Base-by-base conservation (phyloP, 2,113 vertebrate genomes). In the Oreochromis spilurus region DNA sequence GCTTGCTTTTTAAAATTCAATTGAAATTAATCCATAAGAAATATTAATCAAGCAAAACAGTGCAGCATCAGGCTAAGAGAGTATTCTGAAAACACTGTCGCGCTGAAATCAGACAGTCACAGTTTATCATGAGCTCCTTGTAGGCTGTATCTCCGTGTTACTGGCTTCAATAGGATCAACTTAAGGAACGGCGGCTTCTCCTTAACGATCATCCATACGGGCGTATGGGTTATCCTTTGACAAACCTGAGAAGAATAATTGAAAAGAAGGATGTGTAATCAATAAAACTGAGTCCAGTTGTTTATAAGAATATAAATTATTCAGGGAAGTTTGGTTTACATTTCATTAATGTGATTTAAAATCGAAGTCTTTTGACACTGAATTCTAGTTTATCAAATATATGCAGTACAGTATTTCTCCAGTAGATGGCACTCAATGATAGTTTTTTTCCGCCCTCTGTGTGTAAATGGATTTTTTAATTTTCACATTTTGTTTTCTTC, bases 201-300 rank as follows among this genome's bases (percentile, higher is more conserved):
- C 86, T 87, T 87, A 95, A 48, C 85, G 90, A 16, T 94, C 87
- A 2, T 95, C 84, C 93, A 96, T 95, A 45, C 93, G 94, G 26
- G 91, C 34, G 21, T 96, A 96, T 31, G 95, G 93, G 67, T 94
- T 95, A 70, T 92, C 89, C 89, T 94, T 95, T 24, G 94, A 72
- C 77, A 96, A 16, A 84, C 95, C 95, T 96, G 78, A n/a, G 89
- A 92, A 72, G 5, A 82, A 72, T 7, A 83, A 82, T 16, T 3
- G 12, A 91, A 21, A 84, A 84, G 10, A 57, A 57, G 1, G 14
- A 26, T 45, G 13, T 7, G 8, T 72, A 29, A 36, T 24, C 5
- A 26, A 24, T 6, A 40, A 17, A 19, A 40, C 6, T 14, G 6
- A 75, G 24, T 45, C 43, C 67, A 75, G 36, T 43, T 43, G 38